phyloP scores from a whole-genome alignment of 2,797 vertebrate genomes.

The Borostomias antarcticus region DNA sequence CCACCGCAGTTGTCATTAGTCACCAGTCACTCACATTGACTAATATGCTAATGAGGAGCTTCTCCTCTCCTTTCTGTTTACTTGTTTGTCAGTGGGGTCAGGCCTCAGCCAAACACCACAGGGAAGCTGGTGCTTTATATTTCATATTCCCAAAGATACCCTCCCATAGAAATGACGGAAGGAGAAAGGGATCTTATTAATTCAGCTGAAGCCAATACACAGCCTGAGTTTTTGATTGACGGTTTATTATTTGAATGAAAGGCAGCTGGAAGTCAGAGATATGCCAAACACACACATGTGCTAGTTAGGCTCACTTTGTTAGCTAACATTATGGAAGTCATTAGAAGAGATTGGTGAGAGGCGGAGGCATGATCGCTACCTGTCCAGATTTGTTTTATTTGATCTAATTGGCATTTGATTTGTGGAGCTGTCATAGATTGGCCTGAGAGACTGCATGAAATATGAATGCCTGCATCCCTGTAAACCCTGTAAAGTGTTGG shows the following conservation, averaged over 20 bases:
- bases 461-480: slow-evolving; percentile 5
- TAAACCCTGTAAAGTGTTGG: slow-evolving; percentile 16
- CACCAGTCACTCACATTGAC: slow-evolving; percentile 18
- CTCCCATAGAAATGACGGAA: slow-evolving; percentile 1
- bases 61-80: slow-evolving; percentile 1
- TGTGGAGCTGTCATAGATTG: neutral
- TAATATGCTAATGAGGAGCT: slow-evolving; percentile 21
- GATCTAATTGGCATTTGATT: neutral
- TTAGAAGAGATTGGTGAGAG: neutral
- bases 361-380: neutral
- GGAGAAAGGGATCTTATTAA: neutral
- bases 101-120: slow-evolving; percentile 1
- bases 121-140: slow-evolving; percentile 10
- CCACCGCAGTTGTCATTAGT: slow-evolving; percentile 16
- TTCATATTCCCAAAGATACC: neutral
- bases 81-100: slow-evolving; percentile 7
- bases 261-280: neutral
- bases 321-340: neutral
- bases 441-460: neutral
- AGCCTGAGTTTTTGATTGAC: neutral
- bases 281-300: neutral
- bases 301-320: neutral
- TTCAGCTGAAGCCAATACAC: neutral
- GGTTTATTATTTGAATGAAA: slow-evolving; percentile 2
- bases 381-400: neutral